A percentile compares a stretch with the other conserved stretches of the same genome.
phyloP scores from a whole-genome alignment of 2,888 invertebrate species.

The Thera britannica region DNA sequence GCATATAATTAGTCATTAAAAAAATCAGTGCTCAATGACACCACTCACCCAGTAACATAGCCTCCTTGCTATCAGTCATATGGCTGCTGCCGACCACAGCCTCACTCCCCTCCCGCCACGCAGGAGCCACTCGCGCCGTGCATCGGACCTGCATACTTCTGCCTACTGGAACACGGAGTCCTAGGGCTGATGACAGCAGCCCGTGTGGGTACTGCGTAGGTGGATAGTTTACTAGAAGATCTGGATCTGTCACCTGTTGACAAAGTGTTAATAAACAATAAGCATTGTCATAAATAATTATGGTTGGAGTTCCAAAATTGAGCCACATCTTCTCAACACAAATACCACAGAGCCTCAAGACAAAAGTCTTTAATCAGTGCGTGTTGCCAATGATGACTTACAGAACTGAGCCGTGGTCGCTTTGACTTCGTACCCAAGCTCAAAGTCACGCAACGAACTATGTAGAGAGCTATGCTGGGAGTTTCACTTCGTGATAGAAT shows the following conservation, averaged over 20 bases:
- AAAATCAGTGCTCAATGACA: not conserved
- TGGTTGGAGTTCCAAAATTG: no score
- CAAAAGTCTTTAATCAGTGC: no score
- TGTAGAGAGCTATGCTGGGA: no score
- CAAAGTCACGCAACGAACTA: no score
- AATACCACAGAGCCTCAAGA: no score
- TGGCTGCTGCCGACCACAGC: slow-evolving; percentile 77
- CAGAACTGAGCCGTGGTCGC: no score
- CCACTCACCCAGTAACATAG: slow-evolving; percentile 73
- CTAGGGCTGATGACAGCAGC: slow-evolving; percentile 71
- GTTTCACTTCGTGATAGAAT: no score
- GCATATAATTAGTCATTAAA: no score
- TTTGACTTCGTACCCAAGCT: no score
- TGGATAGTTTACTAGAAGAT: slow-evolving; percentile 73
- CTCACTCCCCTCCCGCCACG: slow-evolving; percentile 79
- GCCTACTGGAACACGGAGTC: slow-evolving; percentile 70
- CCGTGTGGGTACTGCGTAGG: slow-evolving; percentile 73
- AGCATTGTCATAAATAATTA: not conserved
- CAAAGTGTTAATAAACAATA: not conserved
- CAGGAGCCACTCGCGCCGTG: slow-evolving; percentile 74
- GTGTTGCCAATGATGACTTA: no score
- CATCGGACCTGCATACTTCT: slow-evolving; percentile 77
- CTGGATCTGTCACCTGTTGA: slow-evolving; percentile 69
- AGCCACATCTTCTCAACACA: no score
- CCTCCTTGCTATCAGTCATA: slow-evolving; percentile 78